Conservation (phyloP, 2,113 vertebrate species). For the Gila orcuttii region DNA sequence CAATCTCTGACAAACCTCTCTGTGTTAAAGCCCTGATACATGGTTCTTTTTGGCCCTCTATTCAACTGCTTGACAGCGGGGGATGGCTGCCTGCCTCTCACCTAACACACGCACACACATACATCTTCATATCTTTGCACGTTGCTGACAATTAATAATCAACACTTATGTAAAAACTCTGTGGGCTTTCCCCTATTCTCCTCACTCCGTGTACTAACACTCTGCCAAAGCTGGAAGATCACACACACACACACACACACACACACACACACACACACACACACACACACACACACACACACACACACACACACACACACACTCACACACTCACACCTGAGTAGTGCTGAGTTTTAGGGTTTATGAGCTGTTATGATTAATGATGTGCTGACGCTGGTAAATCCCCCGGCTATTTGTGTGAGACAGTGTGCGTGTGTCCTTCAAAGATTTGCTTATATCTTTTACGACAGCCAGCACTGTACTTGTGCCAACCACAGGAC, state of each 20-base stretch:
- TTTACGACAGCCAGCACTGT: neutral
- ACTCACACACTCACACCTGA: neutral
- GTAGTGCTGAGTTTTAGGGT: neutral
- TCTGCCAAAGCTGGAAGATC: neutral
- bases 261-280: neutral
- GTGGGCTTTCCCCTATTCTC: neutral
- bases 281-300: neutral
- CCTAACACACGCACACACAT: slow-evolving; percentile 25
- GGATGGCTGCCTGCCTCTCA: slow-evolving; percentile 11
- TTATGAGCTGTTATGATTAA: slow-evolving; percentile 34
- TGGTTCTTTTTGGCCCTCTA: slow-evolving; percentile 39
- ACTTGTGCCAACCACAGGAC: neutral
- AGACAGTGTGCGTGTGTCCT: neutral
- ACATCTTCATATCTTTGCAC: slow-evolving; percentile 39
- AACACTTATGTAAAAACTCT: neutral
- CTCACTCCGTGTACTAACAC: neutral
- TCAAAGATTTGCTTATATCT: neutral
- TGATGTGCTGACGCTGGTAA: slow-evolving; percentile 6
- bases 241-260: neutral
- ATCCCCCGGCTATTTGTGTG: neutral
- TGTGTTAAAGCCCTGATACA: slow-evolving; percentile 25
- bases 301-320: no score
- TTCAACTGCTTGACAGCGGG: slow-evolving; percentile 22
- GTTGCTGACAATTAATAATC: slow-evolving; percentile 18
- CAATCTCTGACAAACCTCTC: slow-evolving; percentile 10